These are phyloP conservation scores for Trisateles emortualis DNA, from an alignment of 2,888 invertebrate genomes.

Conservation along the genomic window DNA sequence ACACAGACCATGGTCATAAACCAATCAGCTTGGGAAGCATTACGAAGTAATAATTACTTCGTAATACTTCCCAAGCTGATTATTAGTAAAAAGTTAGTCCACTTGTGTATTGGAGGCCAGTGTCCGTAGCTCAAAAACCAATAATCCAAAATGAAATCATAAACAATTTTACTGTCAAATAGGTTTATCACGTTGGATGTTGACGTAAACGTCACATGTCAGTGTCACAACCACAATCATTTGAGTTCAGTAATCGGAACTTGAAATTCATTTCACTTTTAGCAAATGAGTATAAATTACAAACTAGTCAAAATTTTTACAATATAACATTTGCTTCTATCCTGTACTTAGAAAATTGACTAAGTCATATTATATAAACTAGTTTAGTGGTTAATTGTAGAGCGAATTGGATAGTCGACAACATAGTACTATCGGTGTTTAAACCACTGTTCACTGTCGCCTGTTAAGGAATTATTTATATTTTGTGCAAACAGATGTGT, in stretches of 20 bases:
- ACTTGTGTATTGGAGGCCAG: not conserved
- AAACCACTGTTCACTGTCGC: slow-evolving; percentile 12
- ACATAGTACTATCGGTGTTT: slow-evolving; percentile 12
- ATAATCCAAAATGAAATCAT: not conserved
- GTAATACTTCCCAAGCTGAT: not conserved
- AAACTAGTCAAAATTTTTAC: slow-evolving; percentile 12
- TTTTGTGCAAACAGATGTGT: slow-evolving; percentile 66
- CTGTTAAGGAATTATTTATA: slow-evolving; percentile 31
- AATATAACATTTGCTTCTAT: slow-evolving; percentile 8
- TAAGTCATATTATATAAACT: slow-evolving; percentile 2
- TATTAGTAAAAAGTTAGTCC: not conserved
- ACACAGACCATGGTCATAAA: too few relatives aligned
- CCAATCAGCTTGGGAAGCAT: not conserved
- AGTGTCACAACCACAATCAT: too few relatives aligned
- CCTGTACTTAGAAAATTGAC: slow-evolving; percentile 2
- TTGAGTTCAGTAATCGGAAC: slow-evolving; percentile 5
- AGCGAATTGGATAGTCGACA: slow-evolving; percentile 19
- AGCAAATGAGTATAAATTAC: slow-evolving; percentile 15
- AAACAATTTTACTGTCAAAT: not conserved
- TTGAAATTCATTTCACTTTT: slow-evolving; percentile 9
- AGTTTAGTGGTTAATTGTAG: slow-evolving; percentile 17
- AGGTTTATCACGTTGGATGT: slow-evolving; percentile 9
- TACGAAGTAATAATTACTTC: too few relatives aligned
- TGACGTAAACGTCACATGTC: slow-evolving; percentile 26
- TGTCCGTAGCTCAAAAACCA: not conserved